These are phyloP conservation scores for Lethrus apterus DNA, from an alignment of 1,140 invertebrate genomes.

Conservation along the genomic window DNA sequence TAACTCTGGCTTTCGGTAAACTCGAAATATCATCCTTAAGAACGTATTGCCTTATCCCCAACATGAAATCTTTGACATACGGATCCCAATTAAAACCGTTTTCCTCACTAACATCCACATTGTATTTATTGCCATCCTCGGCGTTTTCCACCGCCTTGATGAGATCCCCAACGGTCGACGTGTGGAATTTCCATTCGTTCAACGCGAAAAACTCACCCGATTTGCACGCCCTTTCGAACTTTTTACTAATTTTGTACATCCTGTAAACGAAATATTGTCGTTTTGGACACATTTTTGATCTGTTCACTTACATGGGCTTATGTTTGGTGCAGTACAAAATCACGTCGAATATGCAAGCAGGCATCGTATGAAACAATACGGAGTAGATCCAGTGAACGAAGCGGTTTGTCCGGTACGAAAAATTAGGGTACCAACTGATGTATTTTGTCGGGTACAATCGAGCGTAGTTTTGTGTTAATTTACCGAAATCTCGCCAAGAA, in stretches of 20 bases:
- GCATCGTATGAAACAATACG: slow-evolving; percentile 65
- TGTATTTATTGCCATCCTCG: slow-evolving; percentile 54
- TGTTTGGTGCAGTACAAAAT: slow-evolving; percentile 59
- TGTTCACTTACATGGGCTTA: slow-evolving; percentile 67
- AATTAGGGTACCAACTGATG: slow-evolving; percentile 80
- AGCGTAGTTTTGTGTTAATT: slow-evolving; percentile 60
- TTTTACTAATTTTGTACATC: slow-evolving; percentile 60
- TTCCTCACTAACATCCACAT: slow-evolving; percentile 47
- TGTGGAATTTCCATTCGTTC: slow-evolving; percentile 79
- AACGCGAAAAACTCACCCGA: slow-evolving; percentile 82
- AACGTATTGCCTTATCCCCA: slow-evolving; percentile 71
- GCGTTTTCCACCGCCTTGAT: slow-evolving; percentile 49
- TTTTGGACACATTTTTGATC: neutral
- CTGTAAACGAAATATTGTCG: slow-evolving; percentile 1
- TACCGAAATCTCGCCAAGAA: slow-evolving; percentile 71
- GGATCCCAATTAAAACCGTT: slow-evolving; percentile 54
- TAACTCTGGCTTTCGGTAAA: slow-evolving; percentile 54
- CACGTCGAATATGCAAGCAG: slow-evolving; percentile 71
- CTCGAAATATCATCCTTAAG: slow-evolving; percentile 66
- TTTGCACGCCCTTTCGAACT: slow-evolving; percentile 67
- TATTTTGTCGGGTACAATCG: slow-evolving; percentile 70
- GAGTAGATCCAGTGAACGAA: slow-evolving; percentile 64
- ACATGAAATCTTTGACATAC: slow-evolving; percentile 65
- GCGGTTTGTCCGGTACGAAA: slow-evolving; percentile 66
- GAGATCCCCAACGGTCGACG: slow-evolving; percentile 64